Conservation (phyloP, 37 sponge, comb jelly and placozoan genomes). For the Dysidea cf. avara region DNA sequence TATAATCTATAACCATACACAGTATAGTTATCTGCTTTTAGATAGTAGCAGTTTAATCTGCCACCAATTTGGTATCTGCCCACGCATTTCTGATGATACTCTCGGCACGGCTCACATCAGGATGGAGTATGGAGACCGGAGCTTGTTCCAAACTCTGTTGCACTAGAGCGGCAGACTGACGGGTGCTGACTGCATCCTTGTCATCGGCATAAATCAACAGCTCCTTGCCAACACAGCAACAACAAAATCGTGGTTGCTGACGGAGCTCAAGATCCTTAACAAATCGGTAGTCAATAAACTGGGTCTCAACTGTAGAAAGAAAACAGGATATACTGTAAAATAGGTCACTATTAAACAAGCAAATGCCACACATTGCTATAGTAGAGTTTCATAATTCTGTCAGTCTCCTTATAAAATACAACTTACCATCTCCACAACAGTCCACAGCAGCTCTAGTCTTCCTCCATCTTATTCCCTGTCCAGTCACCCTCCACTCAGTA, state of each 20-base stretch:
- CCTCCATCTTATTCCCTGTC: slow-evolving; percentile 84
- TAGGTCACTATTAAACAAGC: too few relatives aligned
- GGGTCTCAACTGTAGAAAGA: slow-evolving; percentile 50
- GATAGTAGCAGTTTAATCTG: slow-evolving; percentile 54
- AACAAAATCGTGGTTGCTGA: slow-evolving; percentile 62
- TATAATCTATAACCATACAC: too few relatives aligned
- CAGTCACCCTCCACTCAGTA: slow-evolving; percentile 84
- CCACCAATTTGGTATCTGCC: slow-evolving; percentile 79
- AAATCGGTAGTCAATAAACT: slow-evolving; percentile 87
- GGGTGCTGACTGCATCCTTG: slow-evolving; percentile 67
- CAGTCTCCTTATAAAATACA: too few relatives aligned
- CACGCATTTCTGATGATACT: slow-evolving; percentile 80
- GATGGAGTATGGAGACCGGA: slow-evolving; percentile 76
- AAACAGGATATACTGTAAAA: too few relatives aligned
- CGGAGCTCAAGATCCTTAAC: slow-evolving; percentile 83
- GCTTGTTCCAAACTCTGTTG: too few relatives aligned
- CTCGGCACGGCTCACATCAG: slow-evolving; percentile 65
- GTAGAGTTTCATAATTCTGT: too few relatives aligned
- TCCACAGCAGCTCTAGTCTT: slow-evolving; percentile 71
- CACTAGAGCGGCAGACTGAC: too few relatives aligned
- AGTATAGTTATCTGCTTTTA: too few relatives aligned
- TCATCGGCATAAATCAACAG: slow-evolving; percentile 87
- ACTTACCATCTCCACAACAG: slow-evolving; percentile 76
- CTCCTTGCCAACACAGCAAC: slow-evolving; percentile 81
- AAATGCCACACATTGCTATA: too few relatives aligned